phyloP scores from a whole-genome alignment of 1,140 invertebrate genomes.

The Drosophila ficusphila region DNA sequence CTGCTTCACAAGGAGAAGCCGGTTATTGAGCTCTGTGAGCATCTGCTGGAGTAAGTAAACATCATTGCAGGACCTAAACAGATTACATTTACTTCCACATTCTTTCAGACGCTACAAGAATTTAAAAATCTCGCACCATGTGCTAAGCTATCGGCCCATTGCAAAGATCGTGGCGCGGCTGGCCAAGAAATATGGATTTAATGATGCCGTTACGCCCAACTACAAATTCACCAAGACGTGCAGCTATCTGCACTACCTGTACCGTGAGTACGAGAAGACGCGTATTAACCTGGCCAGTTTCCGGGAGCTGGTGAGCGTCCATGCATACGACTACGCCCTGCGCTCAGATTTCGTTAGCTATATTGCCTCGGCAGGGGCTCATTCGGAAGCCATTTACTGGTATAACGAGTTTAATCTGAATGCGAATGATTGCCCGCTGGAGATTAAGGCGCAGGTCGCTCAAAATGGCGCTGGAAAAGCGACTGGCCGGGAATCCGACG shows the following conservation, averaged over 20 bases:
- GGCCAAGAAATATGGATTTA: constrained; percentile 86
- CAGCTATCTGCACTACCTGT: constrained; percentile 87
- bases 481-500: not conserved
- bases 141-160: constrained; percentile 85
- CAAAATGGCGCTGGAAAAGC: not conserved
- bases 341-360: constrained; percentile 86
- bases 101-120: constrained; percentile 55
- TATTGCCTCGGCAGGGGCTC: constrained; percentile 68
- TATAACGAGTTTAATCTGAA: constrained; percentile 86
- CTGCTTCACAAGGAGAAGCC: constrained; percentile 84
- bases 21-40: constrained; percentile 81
- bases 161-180: constrained; percentile 87
- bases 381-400: constrained; percentile 86
- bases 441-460: constrained; percentile 74
- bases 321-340: constrained; percentile 84
- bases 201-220: constrained; percentile 86
- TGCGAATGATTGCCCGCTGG: constrained; percentile 85
- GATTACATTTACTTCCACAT: not conserved
- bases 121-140: constrained; percentile 81
- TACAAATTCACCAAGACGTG: constrained; percentile 86
- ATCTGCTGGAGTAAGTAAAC: constrained; percentile 83
- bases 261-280: constrained; percentile 86
- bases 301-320: constrained; percentile 88
- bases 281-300: constrained; percentile 87
- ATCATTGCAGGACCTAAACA: not conserved